Percentiles rank a stretch among this genome's conserved stretches.
These are phyloP conservation scores for Acleris emargana DNA, from an alignment of 2,888 invertebrate genomes.

Conservation along the genomic window DNA sequence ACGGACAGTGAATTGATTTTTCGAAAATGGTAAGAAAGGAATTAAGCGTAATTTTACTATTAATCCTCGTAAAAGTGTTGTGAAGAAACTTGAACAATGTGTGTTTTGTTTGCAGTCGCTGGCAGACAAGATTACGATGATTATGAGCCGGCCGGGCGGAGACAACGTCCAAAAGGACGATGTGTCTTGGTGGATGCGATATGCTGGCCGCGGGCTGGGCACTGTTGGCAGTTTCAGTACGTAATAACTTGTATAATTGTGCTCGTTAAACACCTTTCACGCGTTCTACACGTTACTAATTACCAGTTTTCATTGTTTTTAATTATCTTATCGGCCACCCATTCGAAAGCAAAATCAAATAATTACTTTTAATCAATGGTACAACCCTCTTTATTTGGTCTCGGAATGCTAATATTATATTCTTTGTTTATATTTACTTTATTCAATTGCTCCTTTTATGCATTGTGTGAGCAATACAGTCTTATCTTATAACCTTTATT, in stretches of 20 bases:
- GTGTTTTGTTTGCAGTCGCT: constrained; percentile 85
- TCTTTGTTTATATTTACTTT: not conserved
- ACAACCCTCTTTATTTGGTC: constrained; percentile 2
- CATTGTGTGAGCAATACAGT: not conserved
- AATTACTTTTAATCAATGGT: constrained; percentile 6
- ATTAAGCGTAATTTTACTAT: constrained; percentile 48
- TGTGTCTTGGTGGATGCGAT: constrained; percentile 95
- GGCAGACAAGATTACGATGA: constrained; percentile 90
- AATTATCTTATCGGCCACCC: constrained; percentile 31
- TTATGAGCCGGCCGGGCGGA: constrained; percentile 92
- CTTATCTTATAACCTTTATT: not conserved
- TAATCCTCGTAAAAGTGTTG: constrained; percentile 34
- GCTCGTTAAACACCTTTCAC: constrained; percentile 25
- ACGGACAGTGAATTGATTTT: constrained; percentile 76
- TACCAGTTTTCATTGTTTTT: constrained; percentile 23
- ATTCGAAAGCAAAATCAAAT: constrained; percentile 1
- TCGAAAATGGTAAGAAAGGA: constrained; percentile 72
- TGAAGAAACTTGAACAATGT: constrained; percentile 46
- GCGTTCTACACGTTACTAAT: constrained; percentile 17
- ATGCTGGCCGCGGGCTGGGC: constrained; percentile 92
- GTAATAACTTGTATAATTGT: constrained; percentile 61
- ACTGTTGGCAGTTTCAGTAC: constrained; percentile 93
- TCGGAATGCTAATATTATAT: not conserved
- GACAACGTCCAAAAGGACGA: constrained; percentile 91
- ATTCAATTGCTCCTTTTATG: not conserved